Evolutionary conservation across 2,113 vertebrate genomes (phyloP).

Genomic region (Alouatta palliata): DNA sequence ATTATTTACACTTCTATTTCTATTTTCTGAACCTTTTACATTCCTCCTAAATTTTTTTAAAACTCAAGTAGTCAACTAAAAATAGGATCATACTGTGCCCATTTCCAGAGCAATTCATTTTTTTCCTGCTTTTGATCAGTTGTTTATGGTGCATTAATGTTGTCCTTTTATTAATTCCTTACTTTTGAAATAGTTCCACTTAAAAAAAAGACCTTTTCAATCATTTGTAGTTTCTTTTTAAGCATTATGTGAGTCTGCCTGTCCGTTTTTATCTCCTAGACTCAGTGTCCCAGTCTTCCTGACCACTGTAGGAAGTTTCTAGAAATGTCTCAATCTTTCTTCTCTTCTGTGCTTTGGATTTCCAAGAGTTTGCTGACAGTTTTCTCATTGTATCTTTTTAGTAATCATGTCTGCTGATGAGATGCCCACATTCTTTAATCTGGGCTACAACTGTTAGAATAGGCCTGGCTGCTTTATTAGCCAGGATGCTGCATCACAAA

Average conservation of each 20-base stretch:
- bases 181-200: not conserved
- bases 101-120: not conserved
- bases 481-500: not conserved
- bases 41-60: conserved; percentile 12
- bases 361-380: not conserved
- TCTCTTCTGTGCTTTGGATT: not conserved
- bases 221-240: not conserved
- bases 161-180: not conserved
- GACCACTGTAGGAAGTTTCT: not conserved
- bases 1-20: conserved; percentile 31
- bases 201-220: not conserved
- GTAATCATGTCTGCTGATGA: not conserved
- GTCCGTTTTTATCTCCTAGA: not conserved
- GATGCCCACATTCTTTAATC: not conserved
- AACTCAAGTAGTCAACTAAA: not conserved
- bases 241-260: not conserved
- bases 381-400: not conserved
- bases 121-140: not conserved
- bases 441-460: not conserved
- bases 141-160: not conserved
- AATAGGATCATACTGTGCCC: not conserved
- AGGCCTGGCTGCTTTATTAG: not conserved
- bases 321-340: not conserved
- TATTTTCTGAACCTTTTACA: not conserved
- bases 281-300: not conserved